Base-by-base conservation (phyloP, 1,140 invertebrate genomes). In the Trissolcus basalis region DNA sequence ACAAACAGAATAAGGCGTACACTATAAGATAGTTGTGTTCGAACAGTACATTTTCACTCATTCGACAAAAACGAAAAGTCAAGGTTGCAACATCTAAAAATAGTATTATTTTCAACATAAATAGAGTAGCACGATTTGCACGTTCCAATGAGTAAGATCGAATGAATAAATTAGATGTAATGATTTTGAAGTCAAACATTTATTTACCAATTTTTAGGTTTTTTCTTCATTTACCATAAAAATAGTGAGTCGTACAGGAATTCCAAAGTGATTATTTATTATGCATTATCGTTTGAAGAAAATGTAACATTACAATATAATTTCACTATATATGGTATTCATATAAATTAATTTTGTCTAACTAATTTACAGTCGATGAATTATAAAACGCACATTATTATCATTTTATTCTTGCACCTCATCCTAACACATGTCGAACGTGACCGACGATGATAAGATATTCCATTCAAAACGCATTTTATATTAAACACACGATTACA, bases 251-350 rank as follows among this genome's bases (percentile, higher is more conserved):
- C 59, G 12, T 65, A 72, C 60, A 65, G 41, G 33, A 64, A 64
- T 73, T 65, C 65, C 43, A 59, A 72, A 65, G 61, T 73, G 61
- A 65, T 65, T 60, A 55, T 73, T 73, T 73, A 65, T 73, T 73
- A 60, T 59, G 54, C 50, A 73, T 43, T 65, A 64, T 47, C 60
- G 35, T 33, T 65, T 60, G 19, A 63, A 64, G 54, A 54, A 72
- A 72, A 64, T 54, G 60, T 72, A 72, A 72, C 69, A 72, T 72
- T 72, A 72, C 69, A 72, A 71, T 71, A 63, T 63, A 63, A 8
- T 71, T 63, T 63, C 16, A 63, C 69, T 72, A 72, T 64, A 41
- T 59, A 14, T 50, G 45, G 41, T 64, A 53, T 72, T 72, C 53
- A 56, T 64, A 64, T 72, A 72, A 64, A 72, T 72, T 64, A 72